Evolutionary conservation across 2,113 vertebrate species (phyloP).

Genomic region (Calypte anna): DNA sequence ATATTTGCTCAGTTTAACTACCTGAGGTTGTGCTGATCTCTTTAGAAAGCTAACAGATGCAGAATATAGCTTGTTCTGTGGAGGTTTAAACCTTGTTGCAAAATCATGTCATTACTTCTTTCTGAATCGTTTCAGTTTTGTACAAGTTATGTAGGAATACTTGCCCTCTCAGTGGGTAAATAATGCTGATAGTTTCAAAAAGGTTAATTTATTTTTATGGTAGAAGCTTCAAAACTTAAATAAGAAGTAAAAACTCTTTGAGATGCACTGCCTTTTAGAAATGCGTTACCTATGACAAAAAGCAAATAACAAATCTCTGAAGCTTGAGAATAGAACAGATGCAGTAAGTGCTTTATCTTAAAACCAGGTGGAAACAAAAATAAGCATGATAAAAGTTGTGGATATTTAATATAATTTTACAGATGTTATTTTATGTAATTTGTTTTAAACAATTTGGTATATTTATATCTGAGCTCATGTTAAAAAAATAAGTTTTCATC

Average conservation of each 20-base stretch:
- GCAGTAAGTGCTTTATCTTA: not conserved
- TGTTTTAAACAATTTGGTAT: not conserved
- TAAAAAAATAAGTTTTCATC: not conserved
- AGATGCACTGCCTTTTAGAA: not conserved
- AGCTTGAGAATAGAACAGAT: not conserved
- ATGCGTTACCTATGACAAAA: not conserved
- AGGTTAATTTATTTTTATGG: not conserved
- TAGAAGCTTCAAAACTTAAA: not conserved
- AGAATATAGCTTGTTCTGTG: not conserved
- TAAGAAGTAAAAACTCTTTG: not conserved
- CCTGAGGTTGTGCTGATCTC: not conserved
- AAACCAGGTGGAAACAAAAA: not conserved
- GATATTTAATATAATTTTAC: not conserved
- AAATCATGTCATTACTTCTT: not conserved
- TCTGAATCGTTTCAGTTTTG: not conserved
- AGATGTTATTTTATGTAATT: not conserved
- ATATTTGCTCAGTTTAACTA: not conserved
- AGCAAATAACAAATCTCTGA: not conserved
- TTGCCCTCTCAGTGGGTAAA: not conserved
- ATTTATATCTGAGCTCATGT: not conserved
- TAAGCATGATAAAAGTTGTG: not conserved
- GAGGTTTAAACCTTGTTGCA: not conserved
- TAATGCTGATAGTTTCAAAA: not conserved
- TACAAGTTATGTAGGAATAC: not conserved
- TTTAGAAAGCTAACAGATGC: not conserved